Conservation (phyloP, 2,113 vertebrate species). For the Tupaia tana region DNA sequence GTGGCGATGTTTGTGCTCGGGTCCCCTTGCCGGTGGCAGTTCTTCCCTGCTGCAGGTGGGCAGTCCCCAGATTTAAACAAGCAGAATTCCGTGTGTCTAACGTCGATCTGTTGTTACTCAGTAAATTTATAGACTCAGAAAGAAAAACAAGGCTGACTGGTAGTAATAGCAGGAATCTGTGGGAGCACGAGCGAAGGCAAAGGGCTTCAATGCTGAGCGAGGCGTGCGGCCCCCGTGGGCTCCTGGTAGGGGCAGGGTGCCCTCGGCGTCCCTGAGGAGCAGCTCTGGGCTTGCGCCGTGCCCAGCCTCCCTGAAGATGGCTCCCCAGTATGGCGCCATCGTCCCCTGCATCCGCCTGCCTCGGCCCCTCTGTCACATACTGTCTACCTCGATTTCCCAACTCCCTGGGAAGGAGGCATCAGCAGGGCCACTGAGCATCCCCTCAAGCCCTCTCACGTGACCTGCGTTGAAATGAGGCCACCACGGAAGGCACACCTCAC, state of each 20-base stretch:
- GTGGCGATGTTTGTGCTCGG: too few relatives aligned
- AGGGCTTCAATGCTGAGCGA: background rate
- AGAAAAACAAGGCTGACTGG: too few relatives aligned
- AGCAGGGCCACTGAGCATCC: background rate
- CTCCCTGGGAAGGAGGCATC: background rate
- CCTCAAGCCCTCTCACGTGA: background rate
- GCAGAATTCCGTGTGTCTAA: too few relatives aligned
- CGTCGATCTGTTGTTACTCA: too few relatives aligned
- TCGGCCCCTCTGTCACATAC: background rate
- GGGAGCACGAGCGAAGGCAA: background rate
- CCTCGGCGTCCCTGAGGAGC: background rate
- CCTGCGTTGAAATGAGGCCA: background rate
- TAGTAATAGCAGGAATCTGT: background rate
- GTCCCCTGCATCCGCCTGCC: too few relatives aligned
- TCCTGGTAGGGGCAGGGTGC: background rate
- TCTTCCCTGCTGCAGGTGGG: too few relatives aligned
- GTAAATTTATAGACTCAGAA: too few relatives aligned
- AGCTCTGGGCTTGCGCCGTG: background rate
- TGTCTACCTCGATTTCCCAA: slow-evolving; percentile 22
- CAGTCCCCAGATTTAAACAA: too few relatives aligned
- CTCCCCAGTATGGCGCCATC: too few relatives aligned
- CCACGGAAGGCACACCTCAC: background rate
- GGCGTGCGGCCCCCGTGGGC: background rate
- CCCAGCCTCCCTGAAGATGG: too few relatives aligned
- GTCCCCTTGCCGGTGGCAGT: too few relatives aligned